Evolutionary conservation across 2,113 vertebrate species (phyloP), one percentile per base, ranked within the genome.

Genomic region (Setophaga coronata): DNA sequence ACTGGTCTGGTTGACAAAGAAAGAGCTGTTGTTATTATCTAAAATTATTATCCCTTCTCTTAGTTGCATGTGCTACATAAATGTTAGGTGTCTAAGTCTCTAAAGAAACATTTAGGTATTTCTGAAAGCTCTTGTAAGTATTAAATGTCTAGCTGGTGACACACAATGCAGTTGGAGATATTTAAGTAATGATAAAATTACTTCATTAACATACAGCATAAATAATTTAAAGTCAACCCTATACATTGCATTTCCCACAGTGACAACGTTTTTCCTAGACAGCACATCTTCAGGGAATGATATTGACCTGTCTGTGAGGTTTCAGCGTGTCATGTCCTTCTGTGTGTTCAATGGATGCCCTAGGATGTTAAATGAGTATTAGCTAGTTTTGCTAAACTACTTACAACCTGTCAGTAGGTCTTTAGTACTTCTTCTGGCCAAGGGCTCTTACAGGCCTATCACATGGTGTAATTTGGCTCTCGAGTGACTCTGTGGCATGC

Each of bases 401-500:
- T 48, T 76, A 53, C 34, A 77, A 21, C 18, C 29, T 62, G 2
- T 14, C 58, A 23, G 16, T 48, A 33, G 7, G 34, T 50, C 21
- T 51, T 76, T 17, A 36, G 45, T 20, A 70, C 33, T 25, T 83
- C 53, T 87, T 80, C 69, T 33, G n/a, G 58, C 36, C 26, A 78
- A 73, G 12, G 19, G 9, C 18, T 47, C 24, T 61, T 61, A 48
- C 43, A 83, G 53, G 47, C 67, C 19, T 72, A 12, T 64, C 76
- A 89, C 20, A 38, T 2, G 10, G 21, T 23, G 10, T 29, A 12
- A 50, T 64, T 60, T 70, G 28, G 23, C 33, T 69, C 45, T 24
- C 13, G 4, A 47, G 38, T 0, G 0, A 58, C 45, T 86, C 40
- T 61, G 36, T 47, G 43, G 18, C 29, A n/a, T n/a, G 20, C 10